These are phyloP conservation scores for Pammene aurita DNA, from an alignment of 2,888 invertebrate species.

Conservation along the genomic window DNA sequence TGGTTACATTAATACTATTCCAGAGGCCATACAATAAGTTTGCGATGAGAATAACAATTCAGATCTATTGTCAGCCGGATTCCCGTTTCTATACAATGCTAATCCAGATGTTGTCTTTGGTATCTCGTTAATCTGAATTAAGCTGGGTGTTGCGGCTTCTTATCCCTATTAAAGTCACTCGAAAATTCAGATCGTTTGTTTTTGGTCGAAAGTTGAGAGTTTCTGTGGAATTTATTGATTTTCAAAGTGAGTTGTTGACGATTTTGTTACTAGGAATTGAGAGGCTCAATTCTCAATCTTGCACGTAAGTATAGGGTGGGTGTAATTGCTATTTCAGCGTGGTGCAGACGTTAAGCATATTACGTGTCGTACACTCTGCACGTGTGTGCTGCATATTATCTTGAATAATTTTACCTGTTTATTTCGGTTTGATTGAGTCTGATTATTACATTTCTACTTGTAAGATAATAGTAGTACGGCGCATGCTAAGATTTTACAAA, in stretches of 20 bases:
- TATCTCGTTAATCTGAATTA: conserved; percentile 39
- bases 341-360: too few relatives aligned
- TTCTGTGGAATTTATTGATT: conserved; percentile 18
- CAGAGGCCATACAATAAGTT: background rate
- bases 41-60: background rate
- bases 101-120: conserved; percentile 40
- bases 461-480: too few relatives aligned
- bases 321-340: too few relatives aligned
- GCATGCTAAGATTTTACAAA: too few relatives aligned
- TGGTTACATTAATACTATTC: background rate
- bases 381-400: too few relatives aligned
- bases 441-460: too few relatives aligned
- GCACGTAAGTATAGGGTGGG: background rate
- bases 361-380: too few relatives aligned
- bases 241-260: background rate
- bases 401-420: too few relatives aligned
- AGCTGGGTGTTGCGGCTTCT: conserved; percentile 42
- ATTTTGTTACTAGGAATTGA: background rate
- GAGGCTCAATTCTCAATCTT: background rate
- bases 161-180: conserved; percentile 46
- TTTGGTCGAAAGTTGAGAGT: conserved; percentile 19
- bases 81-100: conserved; percentile 31
- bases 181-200: conserved; percentile 34
- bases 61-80: conserved; percentile 34
- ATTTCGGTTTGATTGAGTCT: too few relatives aligned